A percentile compares a stretch with the other conserved stretches of the same genome.
Evolutionary conservation across 2,888 invertebrate genomes (phyloP).

Genomic region (Flexamia atlantica): DNA sequence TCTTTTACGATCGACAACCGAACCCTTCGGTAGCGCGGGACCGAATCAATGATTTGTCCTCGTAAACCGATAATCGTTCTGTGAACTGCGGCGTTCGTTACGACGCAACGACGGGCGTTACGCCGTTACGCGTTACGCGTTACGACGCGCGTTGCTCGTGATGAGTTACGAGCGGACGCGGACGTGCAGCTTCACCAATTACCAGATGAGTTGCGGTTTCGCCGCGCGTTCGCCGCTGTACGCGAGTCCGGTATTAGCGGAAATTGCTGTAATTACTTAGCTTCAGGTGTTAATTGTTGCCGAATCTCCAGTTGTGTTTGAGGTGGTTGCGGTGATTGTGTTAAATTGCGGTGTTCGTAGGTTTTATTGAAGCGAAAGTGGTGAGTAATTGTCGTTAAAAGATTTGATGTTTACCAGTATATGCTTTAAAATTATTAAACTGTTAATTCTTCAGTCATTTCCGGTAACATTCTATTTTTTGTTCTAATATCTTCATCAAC

Average conservation of each 20-base stretch:
- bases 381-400: too few relatives aligned
- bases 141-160: slow-evolving; percentile 1
- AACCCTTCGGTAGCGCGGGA: slow-evolving; percentile 28
- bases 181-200: slow-evolving; percentile 28
- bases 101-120: background rate
- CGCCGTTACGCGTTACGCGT: slow-evolving; percentile 8
- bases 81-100: slow-evolving; percentile 46
- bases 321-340: too few relatives aligned
- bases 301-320: background rate
- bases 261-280: background rate
- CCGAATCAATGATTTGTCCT: slow-evolving; percentile 45
- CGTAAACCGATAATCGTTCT: slow-evolving; percentile 48
- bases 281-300: background rate
- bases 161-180: slow-evolving; percentile 32
- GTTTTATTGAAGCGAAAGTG: too few relatives aligned
- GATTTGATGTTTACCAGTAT: too few relatives aligned
- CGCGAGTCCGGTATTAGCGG: background rate
- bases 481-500: too few relatives aligned
- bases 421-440: too few relatives aligned
- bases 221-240: background rate
- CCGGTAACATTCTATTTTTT: too few relatives aligned
- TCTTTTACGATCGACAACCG: slow-evolving; percentile 19
- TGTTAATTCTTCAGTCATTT: too few relatives aligned
- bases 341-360: too few relatives aligned
- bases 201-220: slow-evolving; percentile 20